Evolutionary conservation across 2,113 vertebrate genomes (phyloP).

Genomic region (Tyto alba): DNA sequence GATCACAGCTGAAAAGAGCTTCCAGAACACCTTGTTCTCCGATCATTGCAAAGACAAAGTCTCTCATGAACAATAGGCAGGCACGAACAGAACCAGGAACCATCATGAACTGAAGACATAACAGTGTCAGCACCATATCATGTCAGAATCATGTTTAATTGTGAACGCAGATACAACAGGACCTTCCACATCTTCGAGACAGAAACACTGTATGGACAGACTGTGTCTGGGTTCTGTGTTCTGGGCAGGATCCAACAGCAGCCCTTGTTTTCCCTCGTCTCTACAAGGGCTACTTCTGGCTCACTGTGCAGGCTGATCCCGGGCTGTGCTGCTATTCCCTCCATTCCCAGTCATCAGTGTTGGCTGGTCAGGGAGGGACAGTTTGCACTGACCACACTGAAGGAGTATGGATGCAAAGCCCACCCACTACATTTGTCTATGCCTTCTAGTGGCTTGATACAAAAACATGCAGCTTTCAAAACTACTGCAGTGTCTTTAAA

Average conservation of each 20-base stretch:
- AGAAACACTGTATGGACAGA: not conserved
- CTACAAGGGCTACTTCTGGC: constrained; percentile 13
- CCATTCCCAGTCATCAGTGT: not conserved
- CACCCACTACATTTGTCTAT: not conserved
- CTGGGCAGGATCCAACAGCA: constrained; percentile 17
- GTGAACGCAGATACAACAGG: not conserved
- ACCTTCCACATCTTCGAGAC: not conserved
- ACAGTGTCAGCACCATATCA: constrained; percentile 4
- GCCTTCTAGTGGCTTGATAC: not conserved
- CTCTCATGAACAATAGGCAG: constrained; percentile 51
- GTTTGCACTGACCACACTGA: not conserved
- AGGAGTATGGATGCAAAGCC: not conserved
- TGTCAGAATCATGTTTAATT: constrained; percentile 3
- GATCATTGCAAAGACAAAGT: constrained; percentile 29
- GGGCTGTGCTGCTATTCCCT: not conserved
- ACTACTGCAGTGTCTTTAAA: not conserved
- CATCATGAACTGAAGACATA: constrained; percentile 52
- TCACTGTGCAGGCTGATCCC: not conserved
- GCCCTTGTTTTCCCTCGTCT: not conserved
- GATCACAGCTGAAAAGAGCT: constrained; percentile 66
- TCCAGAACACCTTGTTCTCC: constrained; percentile 65
- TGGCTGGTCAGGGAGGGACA: not conserved
- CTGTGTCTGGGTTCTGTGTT: not conserved
- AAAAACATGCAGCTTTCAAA: not conserved
- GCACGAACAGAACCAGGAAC: constrained; percentile 30